These are phyloP conservation scores for Graptemys geographica DNA, from an alignment of 2,797 vertebrate genomes.

Conservation along the genomic window DNA sequence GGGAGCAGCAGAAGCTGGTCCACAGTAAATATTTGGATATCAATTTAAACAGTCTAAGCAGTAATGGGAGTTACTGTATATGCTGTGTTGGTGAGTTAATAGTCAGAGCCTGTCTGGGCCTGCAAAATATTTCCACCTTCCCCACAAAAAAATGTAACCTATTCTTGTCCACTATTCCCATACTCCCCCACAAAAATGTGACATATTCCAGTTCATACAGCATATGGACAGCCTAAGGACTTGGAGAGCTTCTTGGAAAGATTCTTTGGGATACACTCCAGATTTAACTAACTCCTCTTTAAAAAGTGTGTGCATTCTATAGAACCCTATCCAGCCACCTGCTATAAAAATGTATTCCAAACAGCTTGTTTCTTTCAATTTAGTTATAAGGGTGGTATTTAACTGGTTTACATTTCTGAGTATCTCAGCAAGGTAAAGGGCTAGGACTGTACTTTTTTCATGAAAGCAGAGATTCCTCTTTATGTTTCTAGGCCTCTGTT, in stretches of 20 bases:
- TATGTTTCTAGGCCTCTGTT: neutral
- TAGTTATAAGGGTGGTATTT: neutral
- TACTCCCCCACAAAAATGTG: conserved; percentile 56
- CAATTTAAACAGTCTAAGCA: neutral
- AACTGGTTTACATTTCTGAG: neutral
- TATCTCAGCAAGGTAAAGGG: conserved; percentile 21
- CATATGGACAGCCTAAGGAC: conserved; percentile 23
- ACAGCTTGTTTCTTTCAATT: neutral
- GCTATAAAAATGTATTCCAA: neutral
- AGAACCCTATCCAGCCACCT: neutral
- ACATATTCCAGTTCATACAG: conserved; percentile 55
- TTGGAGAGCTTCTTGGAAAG: conserved; percentile 13
- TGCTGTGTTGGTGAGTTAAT: neutral
- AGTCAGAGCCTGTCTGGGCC: conserved; percentile 49
- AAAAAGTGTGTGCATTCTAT: neutral
- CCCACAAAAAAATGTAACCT: conserved; percentile 57
- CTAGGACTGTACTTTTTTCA: neutral
- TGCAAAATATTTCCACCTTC: conserved; percentile 57
- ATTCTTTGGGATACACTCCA: conserved; percentile 25
- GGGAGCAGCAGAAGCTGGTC: neutral
- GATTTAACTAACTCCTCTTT: neutral
- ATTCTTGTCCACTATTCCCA: conserved; percentile 27
- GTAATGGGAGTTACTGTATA: neutral
- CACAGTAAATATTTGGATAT: neutral
- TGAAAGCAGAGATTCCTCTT: neutral